Evolutionary conservation across 2,888 invertebrate species (phyloP), one percentile per base, ranked within the genome.

Genomic region (Cylloceria caligata): DNA sequence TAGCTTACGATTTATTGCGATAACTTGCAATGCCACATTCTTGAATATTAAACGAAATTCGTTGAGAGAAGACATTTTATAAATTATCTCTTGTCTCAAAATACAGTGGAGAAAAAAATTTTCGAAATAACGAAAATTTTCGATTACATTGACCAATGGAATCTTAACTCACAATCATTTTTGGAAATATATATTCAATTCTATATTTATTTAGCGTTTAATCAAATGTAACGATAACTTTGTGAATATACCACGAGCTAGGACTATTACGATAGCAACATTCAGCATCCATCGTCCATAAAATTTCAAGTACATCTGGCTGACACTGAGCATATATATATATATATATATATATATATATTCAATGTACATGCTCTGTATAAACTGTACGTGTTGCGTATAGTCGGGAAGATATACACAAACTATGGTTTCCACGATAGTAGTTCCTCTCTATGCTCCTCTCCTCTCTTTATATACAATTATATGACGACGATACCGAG

Each of bases 351-450:
- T n/a, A 34, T 36, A 6, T 62, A n/a, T 72, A 47, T 4, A 19
- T 19, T 30, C 34, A 67, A 3, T 13, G 2, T 60, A 36, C 2
- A 27, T 30, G 34, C 57, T 57, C 16, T 55, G 49, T 45, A 42
- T 39, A 65, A 30, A 27, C 49, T 64, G 39, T 27, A 52, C 21
- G 11, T 52, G 24, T 5, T 24, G 13, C 27, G 30, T 27, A n/a
- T 36, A 47, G 24, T 0, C 27, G 39, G 11, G 55, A 27, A 27
- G 65, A 74, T 65, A 19, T 39, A 24, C n/a, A 24, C n/a, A 19
- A 13, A 74, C 52, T 55, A 39, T 65, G 19, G 64, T 74, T 74
- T 74, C 74, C 74, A 74, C 74, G 74, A 55, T 65, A 74, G 57
- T 71, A n/a, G n/a, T n/a, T n/a, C n/a, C n/a, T 71, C 64, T 36